These are phyloP conservation scores for Byasa hedistus DNA, from an alignment of 2,888 invertebrate genomes.

Conservation along the genomic window DNA sequence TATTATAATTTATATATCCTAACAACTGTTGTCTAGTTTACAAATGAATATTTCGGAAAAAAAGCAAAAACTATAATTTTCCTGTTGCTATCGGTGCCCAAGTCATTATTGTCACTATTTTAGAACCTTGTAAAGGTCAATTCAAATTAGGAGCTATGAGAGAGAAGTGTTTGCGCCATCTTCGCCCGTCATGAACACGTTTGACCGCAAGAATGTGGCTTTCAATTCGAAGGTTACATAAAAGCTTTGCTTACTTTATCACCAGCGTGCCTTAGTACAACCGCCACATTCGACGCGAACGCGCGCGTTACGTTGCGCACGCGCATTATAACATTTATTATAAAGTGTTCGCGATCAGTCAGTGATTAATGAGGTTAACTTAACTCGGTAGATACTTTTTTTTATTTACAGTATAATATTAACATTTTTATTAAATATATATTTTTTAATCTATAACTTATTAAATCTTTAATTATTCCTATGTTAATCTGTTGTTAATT, in stretches of 20 bases:
- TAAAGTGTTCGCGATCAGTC: conserved; percentile 34
- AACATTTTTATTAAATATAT: conserved; percentile 5
- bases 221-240: conserved; percentile 73
- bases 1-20: neutral
- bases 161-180: conserved; percentile 60
- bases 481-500: conserved; percentile 21
- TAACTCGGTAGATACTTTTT: conserved; percentile 33
- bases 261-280: conserved; percentile 63
- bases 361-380: conserved; percentile 45
- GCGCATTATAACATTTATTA: conserved; percentile 38
- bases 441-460: neutral
- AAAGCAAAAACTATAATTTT: neutral
- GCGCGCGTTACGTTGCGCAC: conserved; percentile 56
- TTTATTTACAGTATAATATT: conserved; percentile 5
- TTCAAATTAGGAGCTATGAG: conserved; percentile 39
- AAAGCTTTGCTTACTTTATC: conserved; percentile 64
- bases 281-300: conserved; percentile 58
- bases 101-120: neutral
- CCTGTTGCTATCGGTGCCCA: neutral
- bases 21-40: neutral
- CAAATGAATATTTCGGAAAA: neutral
- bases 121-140: conserved; percentile 62
- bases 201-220: conserved; percentile 76
- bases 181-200: conserved; percentile 52
- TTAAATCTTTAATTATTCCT: neutral